phyloP scores from a whole-genome alignment of 2,797 vertebrate species.

The Loris lydekkerianus region DNA sequence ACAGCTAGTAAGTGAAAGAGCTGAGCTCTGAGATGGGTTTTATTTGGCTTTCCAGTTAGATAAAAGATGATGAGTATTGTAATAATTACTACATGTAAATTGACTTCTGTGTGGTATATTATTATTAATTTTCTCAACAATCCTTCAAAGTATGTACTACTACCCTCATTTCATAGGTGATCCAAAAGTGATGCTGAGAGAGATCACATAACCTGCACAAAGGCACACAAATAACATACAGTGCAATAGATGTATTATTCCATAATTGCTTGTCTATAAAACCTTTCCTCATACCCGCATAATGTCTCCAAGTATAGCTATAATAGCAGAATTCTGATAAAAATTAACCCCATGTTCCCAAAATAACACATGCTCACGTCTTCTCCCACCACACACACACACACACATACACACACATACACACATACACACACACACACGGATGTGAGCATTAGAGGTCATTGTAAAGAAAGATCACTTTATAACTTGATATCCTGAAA shows the following conservation, averaged over 20 bases:
- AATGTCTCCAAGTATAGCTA: neutral
- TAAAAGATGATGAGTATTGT: neutral
- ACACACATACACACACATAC: too few relatives aligned
- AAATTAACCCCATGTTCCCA: neutral
- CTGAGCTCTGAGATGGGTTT: neutral
- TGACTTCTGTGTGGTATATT: neutral
- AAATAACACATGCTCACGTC: neutral
- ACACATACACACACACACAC: too few relatives aligned
- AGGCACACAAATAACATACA: neutral
- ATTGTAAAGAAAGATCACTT: neutral
- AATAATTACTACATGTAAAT: neutral
- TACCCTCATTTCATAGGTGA: neutral
- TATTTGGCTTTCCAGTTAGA: neutral
- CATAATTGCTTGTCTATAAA: neutral
- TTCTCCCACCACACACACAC: fast-evolving
- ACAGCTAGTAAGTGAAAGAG: neutral
- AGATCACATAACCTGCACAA: neutral
- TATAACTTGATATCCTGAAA: neutral
- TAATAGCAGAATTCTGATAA: neutral
- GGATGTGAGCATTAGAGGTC: neutral
- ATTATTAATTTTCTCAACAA: neutral
- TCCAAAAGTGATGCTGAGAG: neutral
- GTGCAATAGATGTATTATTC: neutral
- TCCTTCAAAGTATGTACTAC: neutral
- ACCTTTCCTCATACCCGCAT: neutral